Evolutionary conservation across 2,797 vertebrate genomes (phyloP), one percentile per base, ranked within the genome.

Genomic region (Loris lydekkerianus): DNA sequence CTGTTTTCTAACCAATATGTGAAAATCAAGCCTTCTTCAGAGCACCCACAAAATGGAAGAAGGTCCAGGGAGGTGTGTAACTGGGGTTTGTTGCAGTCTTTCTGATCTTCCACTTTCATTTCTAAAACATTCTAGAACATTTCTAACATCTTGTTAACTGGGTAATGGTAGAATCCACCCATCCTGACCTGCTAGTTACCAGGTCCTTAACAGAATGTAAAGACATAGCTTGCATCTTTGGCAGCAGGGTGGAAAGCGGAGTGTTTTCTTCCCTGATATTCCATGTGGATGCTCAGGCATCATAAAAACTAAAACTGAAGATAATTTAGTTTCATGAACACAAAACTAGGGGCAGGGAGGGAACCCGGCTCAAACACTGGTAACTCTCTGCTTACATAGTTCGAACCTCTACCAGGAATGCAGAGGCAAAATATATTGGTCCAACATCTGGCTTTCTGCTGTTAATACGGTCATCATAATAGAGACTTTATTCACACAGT

Each of bases 61-160:
- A 25, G 21, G 43, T 20, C 13, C 18, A 75, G 69, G 70, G 65
- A 56, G 13, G 0, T 56, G 78, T 23, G 1, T 25, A 53, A 92
- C 1, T 60, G 76, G 29, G 10, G 34, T 43, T 3, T 78, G 81
- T n/a, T 80, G 29, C 8, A 14, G 70, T 37, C 86, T 77, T 43
- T 85, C 58, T 70, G 10, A 8, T 49, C 9, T 67, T 61, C 56
- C 81, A 10, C 20, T 86, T 40, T 86, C 15, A 13, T 83, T 84
- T 94, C 82, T 69, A 95, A 86, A 86, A 87, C 23, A 65, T 37
- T 80, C 60, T 83, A 29, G 76, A 94, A 86, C 49, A 53, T 53
- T 53, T 53, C 14, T 15, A 53, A 53, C 53, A 76, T 37, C 77
- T 84, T 75, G 31, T 67, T 49, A 93, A 56, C 69, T 27, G 69